Evolutionary conservation across 2,797 vertebrate genomes (phyloP), one percentile per base, ranked within the genome.

Genomic region (Pelobates cultripes): DNA sequence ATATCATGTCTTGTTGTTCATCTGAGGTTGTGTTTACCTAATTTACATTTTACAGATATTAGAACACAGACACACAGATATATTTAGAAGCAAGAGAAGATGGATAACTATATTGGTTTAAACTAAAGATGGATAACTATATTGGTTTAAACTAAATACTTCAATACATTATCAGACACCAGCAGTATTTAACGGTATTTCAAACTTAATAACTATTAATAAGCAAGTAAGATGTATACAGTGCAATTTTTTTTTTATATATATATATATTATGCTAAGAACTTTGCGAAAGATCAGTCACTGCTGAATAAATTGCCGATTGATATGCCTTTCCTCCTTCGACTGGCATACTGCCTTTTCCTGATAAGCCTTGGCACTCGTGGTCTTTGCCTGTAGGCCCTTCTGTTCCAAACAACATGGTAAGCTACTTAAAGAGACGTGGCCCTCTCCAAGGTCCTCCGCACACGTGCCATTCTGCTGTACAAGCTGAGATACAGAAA

Each of bases 361-460:
- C 74, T 67, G 80, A 71, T 71, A 66, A 72, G 73, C 51, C 17
- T 41, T 77, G 80, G 73, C 74, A 71, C 14, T 40, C 44, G 1
- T 28, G 40, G 60, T 6, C 41, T 66, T 66, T 82, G 73, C 80
- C 80, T 82, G 74, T 45, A 67, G 74, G 74, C 69, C 80, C 74
- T 71, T 82, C 80, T 82, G 80, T 77, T 82, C 57, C 68, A 57
- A 66, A 60, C 66, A 72, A 71, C 68, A 53, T 57, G 61, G 41
- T 82, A 82, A 77, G 69, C 73, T n/a, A 41, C 57, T 77, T 66
- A 72, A 15, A 82, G 61, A 67, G 74, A 68, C 47, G 74, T 42
- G 44, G 14, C 74, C 57, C 28, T 40, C 74, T 72, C 60, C 44
- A n/a, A 63, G 60, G 45, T 43, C 71, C 75, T 70, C 68, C n/a